Evolutionary conservation across 2,888 invertebrate genomes (phyloP).

Genomic region (Lepidochrysops patricia): DNA sequence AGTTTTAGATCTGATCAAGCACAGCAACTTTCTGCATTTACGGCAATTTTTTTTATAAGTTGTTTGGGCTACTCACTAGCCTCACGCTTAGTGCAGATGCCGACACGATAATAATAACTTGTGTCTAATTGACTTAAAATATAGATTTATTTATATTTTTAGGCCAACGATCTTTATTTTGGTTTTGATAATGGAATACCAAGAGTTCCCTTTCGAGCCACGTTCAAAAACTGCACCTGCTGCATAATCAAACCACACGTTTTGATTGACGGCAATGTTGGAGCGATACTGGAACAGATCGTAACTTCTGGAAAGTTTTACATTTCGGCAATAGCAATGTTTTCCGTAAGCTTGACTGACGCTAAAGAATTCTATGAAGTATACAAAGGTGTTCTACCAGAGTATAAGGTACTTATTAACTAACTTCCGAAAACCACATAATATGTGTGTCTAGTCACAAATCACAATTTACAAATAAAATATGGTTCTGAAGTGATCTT

Average conservation of each 20-base stretch:
- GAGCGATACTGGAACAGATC: constrained; percentile 84
- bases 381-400: constrained; percentile 88
- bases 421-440: too few species aligned
- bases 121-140: constrained; percentile 17
- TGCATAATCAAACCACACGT: constrained; percentile 94
- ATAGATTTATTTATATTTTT: constrained; percentile 25
- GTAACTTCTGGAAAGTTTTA: constrained; percentile 78
- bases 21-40: too few species aligned
- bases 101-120: too few species aligned
- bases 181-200: constrained; percentile 46
- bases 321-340: constrained; percentile 87
- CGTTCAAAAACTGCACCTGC: constrained; percentile 79
- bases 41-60: too few species aligned
- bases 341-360: constrained; percentile 82
- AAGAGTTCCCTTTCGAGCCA: constrained; percentile 61
- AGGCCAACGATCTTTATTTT: constrained; percentile 55
- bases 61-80: too few species aligned
- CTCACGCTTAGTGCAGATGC: too few species aligned
- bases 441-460: too few species aligned
- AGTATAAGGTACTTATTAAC: constrained; percentile 77
- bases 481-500: too few species aligned
- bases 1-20: too few species aligned
- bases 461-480: too few species aligned
- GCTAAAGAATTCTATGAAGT: constrained; percentile 94
- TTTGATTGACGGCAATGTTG: constrained; percentile 81